Conservation (phyloP, 2,113 vertebrate genomes). For the Orientallactaga bullata region DNA sequence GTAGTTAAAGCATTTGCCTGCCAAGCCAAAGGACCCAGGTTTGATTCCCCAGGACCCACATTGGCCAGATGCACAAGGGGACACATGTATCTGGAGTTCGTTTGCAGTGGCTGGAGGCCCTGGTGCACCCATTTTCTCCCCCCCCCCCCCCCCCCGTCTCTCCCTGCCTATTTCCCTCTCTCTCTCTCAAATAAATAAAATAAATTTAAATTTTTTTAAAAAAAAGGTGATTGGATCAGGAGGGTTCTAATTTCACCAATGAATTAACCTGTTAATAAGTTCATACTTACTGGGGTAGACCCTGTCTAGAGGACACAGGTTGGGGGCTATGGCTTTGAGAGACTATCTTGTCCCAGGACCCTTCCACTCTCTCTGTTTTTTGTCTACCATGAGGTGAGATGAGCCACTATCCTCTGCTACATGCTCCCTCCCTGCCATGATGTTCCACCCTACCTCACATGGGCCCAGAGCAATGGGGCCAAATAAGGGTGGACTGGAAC, state of each 20-base stretch:
- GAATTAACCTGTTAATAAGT: background rate
- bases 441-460: background rate
- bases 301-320: background rate
- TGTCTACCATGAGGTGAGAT: background rate
- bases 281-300: background rate
- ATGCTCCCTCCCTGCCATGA: background rate
- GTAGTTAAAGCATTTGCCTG: no score
- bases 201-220: no score
- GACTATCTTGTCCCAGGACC: background rate
- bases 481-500: background rate
- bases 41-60: no score
- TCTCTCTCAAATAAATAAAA: no score
- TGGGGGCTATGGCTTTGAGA: background rate
- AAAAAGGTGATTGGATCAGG: background rate
- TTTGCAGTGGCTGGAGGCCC: no score
- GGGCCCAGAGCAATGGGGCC: background rate
- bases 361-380: background rate
- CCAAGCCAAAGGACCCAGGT: no score
- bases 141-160: no score
- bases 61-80: no score
- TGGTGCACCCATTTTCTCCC: no score
- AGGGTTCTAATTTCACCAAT: background rate
- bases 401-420: background rate
- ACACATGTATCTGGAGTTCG: no score
- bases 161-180: no score